phyloP scores from a whole-genome alignment of 35 echinoderm and acorn worm genomes.

The Lytechinus variegatus region DNA sequence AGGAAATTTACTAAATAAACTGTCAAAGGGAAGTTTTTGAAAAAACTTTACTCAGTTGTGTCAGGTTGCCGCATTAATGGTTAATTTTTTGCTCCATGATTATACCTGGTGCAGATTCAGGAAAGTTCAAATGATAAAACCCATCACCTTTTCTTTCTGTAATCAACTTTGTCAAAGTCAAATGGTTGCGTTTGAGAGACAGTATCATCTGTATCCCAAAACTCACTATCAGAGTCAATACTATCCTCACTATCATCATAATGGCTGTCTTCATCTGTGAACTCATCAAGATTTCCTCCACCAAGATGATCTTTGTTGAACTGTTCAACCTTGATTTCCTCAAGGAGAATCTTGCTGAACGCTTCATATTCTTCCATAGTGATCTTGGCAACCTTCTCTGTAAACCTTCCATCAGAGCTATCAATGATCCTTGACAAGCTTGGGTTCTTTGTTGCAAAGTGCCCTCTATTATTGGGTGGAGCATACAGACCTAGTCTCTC shows the following conservation, averaged over 20 bases:
- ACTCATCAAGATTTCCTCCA: background rate
- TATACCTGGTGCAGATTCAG: too few species aligned
- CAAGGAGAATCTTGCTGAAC: conserved; percentile 58
- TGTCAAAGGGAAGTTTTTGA: too few species aligned
- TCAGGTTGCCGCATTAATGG: too few species aligned
- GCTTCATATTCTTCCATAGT: conserved; percentile 56
- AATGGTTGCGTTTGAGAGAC: background rate
- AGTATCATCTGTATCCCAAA: background rate
- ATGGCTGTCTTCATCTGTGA: background rate
- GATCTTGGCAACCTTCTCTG: conserved; percentile 49
- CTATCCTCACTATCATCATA: background rate
- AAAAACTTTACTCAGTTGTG: too few species aligned
- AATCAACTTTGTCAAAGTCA: conserved; percentile 36
- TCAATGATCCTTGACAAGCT: conserved; percentile 70
- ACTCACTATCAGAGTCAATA: background rate
- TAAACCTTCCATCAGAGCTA: conserved; percentile 71
- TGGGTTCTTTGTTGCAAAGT: conserved; percentile 62
- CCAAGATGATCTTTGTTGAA: background rate
- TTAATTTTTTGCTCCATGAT: too few species aligned
- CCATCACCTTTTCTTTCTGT: conserved; percentile 13
- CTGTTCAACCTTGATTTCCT: conserved; percentile 51
- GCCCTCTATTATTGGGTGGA: conserved; percentile 71
- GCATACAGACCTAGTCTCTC: conserved; percentile 77
- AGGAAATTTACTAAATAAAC: too few species aligned
- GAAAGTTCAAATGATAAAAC: too few species aligned